Conservation (phyloP, 2,113 vertebrate genomes). For the Anguilla rostrata region DNA sequence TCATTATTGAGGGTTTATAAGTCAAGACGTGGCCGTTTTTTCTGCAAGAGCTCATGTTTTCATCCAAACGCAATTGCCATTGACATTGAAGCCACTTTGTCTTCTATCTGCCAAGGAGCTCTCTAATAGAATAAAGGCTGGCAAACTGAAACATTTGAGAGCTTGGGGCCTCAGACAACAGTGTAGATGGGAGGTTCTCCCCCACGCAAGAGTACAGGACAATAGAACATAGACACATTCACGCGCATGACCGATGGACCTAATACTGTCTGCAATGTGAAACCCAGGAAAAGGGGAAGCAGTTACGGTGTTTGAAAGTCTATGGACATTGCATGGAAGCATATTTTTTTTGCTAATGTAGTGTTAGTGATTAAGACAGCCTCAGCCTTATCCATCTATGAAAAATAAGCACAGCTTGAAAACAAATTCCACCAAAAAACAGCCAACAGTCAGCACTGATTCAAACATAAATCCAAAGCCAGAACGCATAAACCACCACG, state of each 20-base stretch:
- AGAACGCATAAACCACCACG: background rate
- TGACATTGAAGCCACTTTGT: conserved; percentile 19
- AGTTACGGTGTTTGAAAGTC: background rate
- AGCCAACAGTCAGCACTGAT: background rate
- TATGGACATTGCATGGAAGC: background rate
- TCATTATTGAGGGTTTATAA: conserved; percentile 33
- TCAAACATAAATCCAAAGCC: background rate
- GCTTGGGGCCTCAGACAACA: background rate
- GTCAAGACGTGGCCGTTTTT: conserved; percentile 31
- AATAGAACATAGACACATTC: background rate
- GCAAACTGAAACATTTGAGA: background rate
- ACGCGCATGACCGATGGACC: background rate
- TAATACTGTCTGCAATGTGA: background rate
- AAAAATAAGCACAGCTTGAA: background rate
- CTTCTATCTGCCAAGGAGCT: conserved; percentile 27
- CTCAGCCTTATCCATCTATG: background rate
- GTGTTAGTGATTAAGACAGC: too few relatives aligned
- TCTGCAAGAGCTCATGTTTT: conserved; percentile 27
- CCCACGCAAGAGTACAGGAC: background rate
- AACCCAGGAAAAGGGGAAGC: background rate
- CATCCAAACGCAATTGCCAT: conserved; percentile 34
- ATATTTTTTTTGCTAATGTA: background rate
- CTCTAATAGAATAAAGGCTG: conserved; percentile 23
- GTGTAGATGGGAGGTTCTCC: background rate
- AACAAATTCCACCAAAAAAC: background rate